Conservation (phyloP, 2,797 vertebrate species). For the Gambusia yucatana region DNA sequence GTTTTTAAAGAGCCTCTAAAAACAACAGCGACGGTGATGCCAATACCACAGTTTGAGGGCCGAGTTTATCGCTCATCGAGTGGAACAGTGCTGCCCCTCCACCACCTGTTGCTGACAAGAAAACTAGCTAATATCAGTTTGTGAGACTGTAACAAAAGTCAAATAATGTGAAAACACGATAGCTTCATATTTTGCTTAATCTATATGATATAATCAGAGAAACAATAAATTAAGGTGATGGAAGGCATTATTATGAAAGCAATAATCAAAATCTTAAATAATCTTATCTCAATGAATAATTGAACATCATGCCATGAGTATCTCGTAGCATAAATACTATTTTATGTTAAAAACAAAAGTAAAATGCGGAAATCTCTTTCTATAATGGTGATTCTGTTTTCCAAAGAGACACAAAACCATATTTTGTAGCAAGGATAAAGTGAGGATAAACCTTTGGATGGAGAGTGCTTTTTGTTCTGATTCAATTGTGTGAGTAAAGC, state of each 20-base stretch:
- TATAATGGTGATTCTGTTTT: conserved; percentile 6
- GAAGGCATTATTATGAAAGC: background rate
- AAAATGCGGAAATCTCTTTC: background rate
- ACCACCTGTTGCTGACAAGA: background rate
- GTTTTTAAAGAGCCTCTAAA: background rate
- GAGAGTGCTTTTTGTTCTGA: conserved; percentile 5
- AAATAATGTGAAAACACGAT: background rate
- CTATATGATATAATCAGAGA: background rate
- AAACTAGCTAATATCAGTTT: background rate
- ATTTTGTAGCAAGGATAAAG: background rate
- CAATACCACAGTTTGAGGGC: background rate
- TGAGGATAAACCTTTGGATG: background rate
- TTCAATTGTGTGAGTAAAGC: conserved; percentile 1
- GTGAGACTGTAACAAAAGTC: background rate
- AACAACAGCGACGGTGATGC: background rate
- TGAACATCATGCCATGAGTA: background rate
- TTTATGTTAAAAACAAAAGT: background rate
- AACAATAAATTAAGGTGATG: background rate
- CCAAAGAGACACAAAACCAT: background rate
- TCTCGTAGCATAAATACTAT: background rate
- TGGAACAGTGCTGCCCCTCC: background rate
- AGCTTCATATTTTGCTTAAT: background rate
- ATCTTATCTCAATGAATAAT: background rate
- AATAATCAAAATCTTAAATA: background rate
- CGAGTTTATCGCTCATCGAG: background rate